A percentile compares a stretch with the other conserved stretches of the same genome.
These are phyloP conservation scores for Drosophila pegasa DNA, from an alignment of 2,888 invertebrate species.

Conservation along the genomic window DNA sequence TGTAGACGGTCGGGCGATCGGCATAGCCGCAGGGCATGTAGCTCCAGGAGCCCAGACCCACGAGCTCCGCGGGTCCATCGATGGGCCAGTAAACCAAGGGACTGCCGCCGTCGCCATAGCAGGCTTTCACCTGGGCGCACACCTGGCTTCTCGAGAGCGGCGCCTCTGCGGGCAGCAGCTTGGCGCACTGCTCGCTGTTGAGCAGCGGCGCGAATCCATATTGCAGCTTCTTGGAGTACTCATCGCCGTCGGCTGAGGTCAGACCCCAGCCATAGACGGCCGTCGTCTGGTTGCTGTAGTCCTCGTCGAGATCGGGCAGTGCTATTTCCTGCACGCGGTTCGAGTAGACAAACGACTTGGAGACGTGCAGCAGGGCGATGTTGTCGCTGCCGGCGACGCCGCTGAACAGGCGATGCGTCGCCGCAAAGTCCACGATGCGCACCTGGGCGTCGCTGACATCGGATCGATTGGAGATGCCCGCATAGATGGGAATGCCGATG, in stretches of 20 bases:
- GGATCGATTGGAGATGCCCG: constrained; percentile 70
- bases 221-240: constrained; percentile 69
- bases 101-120: constrained; percentile 79
- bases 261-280: constrained; percentile 79
- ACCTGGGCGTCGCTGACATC: constrained; percentile 71
- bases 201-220: constrained; percentile 64
- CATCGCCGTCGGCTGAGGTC: constrained; percentile 50
- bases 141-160: constrained; percentile 63
- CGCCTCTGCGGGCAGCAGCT: constrained; percentile 63
- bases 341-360: constrained; percentile 76
- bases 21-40: constrained; percentile 79
- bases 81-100: constrained; percentile 74
- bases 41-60: constrained; percentile 75
- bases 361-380: constrained; percentile 86
- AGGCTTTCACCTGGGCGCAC: constrained; percentile 68
- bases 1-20: constrained; percentile 71
- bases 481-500: constrained; percentile 71
- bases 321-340: constrained; percentile 81
- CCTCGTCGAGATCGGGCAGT: constrained; percentile 79
- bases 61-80: constrained; percentile 64
- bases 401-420: constrained; percentile 81
- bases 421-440: constrained; percentile 74
- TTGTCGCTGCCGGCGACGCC: constrained; percentile 85
- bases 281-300: constrained; percentile 57
- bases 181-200: constrained; percentile 46